Conservation (phyloP, 64 coral and sea anemone species). For the Montipora capricornis region DNA sequence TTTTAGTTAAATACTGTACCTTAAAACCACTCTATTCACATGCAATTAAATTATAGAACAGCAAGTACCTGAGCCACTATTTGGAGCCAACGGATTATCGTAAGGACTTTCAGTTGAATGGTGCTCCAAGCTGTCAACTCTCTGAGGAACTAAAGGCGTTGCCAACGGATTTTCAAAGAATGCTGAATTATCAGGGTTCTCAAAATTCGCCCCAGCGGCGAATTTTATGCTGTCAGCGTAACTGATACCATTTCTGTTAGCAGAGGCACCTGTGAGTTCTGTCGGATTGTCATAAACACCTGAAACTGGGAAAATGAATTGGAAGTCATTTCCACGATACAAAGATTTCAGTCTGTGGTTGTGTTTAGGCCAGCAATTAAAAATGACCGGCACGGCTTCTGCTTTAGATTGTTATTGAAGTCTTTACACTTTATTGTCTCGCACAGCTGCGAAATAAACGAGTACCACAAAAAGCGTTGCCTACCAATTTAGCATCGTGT, state of each 20-base stretch:
- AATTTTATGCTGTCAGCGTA: slow-evolving; percentile 31
- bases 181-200: slow-evolving; percentile 9
- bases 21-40: background rate
- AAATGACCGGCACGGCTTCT: too few species aligned
- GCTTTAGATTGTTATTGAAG: too few species aligned
- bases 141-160: slow-evolving; percentile 5
- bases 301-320: background rate
- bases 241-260: slow-evolving; percentile 11
- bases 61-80: background rate
- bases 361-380: too few species aligned
- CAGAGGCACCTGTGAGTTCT: background rate
- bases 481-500: too few species aligned
- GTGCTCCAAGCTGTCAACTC: slow-evolving; percentile 47
- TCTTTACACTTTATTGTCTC: too few species aligned
- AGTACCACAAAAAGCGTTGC: too few species aligned
- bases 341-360: background rate
- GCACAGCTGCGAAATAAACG: too few species aligned
- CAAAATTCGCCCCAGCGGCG: slow-evolving; percentile 56
- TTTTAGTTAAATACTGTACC: too few species aligned
- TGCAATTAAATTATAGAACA: background rate
- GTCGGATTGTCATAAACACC: slow-evolving; percentile 2
- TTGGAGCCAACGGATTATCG: background rate
- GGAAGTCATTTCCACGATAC: background rate
- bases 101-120: slow-evolving; percentile 4
- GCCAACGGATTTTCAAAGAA: slow-evolving; percentile 64